These are phyloP conservation scores for Rhagologus leucostigma DNA, from an alignment of 2,113 vertebrate species.

Conservation along the genomic window DNA sequence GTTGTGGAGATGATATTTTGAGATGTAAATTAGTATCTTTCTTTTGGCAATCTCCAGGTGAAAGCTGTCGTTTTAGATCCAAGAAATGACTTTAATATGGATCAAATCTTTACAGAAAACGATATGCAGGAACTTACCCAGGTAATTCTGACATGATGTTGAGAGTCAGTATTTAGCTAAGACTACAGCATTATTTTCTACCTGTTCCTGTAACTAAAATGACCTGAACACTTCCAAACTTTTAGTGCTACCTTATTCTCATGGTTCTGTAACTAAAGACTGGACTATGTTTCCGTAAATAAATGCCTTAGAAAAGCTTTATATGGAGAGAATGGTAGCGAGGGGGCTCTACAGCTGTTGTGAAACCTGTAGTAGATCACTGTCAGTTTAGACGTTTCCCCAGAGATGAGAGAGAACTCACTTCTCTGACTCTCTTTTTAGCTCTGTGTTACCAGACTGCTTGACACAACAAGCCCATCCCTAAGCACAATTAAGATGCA, in stretches of 20 bases:
- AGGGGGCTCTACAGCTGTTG: not conserved
- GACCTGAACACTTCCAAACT: not conserved
- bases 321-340: not conserved
- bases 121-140: constrained; percentile 82
- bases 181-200: not conserved
- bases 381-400: not conserved
- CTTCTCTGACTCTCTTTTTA: constrained; percentile 63
- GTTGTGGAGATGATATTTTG: not conserved
- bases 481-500: constrained; percentile 96
- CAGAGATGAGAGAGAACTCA: not conserved
- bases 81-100: constrained; percentile 79
- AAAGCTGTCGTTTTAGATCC: constrained; percentile 87
- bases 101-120: constrained; percentile 73
- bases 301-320: not conserved
- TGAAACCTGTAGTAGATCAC: not conserved
- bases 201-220: not conserved
- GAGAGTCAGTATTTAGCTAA: not conserved
- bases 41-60: constrained; percentile 73
- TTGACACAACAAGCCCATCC: constrained; percentile 81
- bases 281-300: not conserved
- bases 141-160: constrained; percentile 69
- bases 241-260: not conserved
- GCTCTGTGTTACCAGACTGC: constrained; percentile 83
- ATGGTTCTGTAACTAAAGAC: not conserved
- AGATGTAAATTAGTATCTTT: not conserved